These are phyloP conservation scores for Triplophysa siluroides DNA, from an alignment of 2,113 vertebrate species.

Conservation along the genomic window DNA sequence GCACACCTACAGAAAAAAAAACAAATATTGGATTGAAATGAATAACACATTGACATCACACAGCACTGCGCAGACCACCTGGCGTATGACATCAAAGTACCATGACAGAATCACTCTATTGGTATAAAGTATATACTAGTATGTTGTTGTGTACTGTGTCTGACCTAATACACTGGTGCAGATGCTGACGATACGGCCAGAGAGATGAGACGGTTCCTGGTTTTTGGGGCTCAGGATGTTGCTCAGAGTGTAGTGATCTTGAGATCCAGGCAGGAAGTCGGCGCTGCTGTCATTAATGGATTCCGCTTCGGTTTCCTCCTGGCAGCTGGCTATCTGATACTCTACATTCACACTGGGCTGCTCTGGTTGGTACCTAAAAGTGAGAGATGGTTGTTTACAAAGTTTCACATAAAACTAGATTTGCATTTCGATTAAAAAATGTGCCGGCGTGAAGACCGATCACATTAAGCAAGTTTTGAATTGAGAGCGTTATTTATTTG, in stretches of 20 bases:
- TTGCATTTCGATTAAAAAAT: not conserved
- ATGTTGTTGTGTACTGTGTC: slow-evolving; percentile 34
- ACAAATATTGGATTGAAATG: not conserved
- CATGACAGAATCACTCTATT: no score
- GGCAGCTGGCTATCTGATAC: slow-evolving; percentile 87
- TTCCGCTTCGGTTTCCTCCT: slow-evolving; percentile 78
- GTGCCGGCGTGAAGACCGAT: not conserved
- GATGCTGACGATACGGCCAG: slow-evolving; percentile 81
- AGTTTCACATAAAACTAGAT: not conserved
- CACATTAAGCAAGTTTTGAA: not conserved
- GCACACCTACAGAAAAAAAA: slow-evolving; percentile 57
- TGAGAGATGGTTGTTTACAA: not conserved
- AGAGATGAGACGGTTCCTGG: slow-evolving; percentile 79
- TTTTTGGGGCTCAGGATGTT: slow-evolving; percentile 79
- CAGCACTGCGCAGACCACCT: no score
- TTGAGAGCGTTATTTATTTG: no score
- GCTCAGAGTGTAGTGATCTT: slow-evolving; percentile 73
- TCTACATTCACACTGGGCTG: slow-evolving; percentile 74
- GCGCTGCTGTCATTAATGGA: slow-evolving; percentile 76
- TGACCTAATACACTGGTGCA: slow-evolving; percentile 85
- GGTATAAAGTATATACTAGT: not conserved
- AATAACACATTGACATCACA: no score
- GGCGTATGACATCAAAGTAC: no score
- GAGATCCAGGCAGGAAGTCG: slow-evolving; percentile 74
- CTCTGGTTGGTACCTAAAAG: slow-evolving; percentile 88